Conservation (phyloP, 2,888 invertebrate species). For the Serrognathus titanus region DNA sequence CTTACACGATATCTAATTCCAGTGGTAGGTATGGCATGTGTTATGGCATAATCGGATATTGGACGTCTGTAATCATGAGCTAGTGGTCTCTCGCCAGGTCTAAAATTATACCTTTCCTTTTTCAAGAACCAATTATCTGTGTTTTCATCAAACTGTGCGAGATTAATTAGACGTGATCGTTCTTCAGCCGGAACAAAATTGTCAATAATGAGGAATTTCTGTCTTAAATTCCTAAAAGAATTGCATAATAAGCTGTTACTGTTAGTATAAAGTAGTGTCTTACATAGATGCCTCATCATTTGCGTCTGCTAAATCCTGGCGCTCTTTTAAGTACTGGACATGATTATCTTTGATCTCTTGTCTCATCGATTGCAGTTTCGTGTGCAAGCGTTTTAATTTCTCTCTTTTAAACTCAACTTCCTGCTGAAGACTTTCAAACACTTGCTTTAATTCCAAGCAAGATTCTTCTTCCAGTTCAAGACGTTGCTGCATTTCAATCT, state of each 20-base stretch:
- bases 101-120: conserved; percentile 38
- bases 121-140: conserved; percentile 67
- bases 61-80: conserved; percentile 46
- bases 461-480: conserved; percentile 93
- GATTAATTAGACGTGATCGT: conserved; percentile 67
- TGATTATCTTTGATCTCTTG: conserved; percentile 78
- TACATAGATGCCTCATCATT: conserved; percentile 84
- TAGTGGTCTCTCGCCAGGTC: conserved; percentile 39
- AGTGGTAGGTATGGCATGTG: conserved; percentile 25
- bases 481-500: conserved; percentile 90
- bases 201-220: conserved; percentile 83
- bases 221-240: conserved; percentile 69
- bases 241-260: neutral
- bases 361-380: conserved; percentile 71
- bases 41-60: conserved; percentile 44
- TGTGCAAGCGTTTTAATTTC: conserved; percentile 86
- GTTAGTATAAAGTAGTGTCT: conserved; percentile 13
- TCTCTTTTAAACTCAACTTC: conserved; percentile 96
- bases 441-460: conserved; percentile 84
- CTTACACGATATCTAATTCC: conserved; percentile 41
- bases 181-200: conserved; percentile 86
- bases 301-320: conserved; percentile 87
- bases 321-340: conserved; percentile 86
- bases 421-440: conserved; percentile 88
- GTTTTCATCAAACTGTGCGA: conserved; percentile 78